Base-by-base conservation (phyloP, 2,888 invertebrate species). In the Caenorhabditis angaria region DNA sequence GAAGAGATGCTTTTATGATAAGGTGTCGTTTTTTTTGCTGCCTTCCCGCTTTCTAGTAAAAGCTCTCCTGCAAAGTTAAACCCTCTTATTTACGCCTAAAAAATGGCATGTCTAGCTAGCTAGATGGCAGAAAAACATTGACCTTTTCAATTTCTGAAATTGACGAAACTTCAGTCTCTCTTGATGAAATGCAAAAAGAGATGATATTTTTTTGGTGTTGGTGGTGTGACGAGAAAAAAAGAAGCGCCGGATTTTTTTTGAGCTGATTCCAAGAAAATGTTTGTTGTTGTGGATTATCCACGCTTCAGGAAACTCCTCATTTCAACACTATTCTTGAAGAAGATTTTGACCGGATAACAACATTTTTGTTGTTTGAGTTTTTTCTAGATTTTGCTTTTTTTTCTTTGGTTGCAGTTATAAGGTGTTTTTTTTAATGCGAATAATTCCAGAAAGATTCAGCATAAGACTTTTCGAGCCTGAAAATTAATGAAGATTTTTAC, bases 281-380 rank as follows among this genome's bases (percentile, higher is more conserved):
- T 41, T 41, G 41, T 41, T 67, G 61, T 67, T 69, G 64, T 61
- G 65, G 64, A 70, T 70, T 70, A 70, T 70, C 60, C 69, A 65
- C 69, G 69, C 69, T 70, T 64, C 64, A 61, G 29, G 61, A 70
- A 70, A 70, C 69, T 41, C 41, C 41, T 41, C 41, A 41, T 41
- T 41, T 41, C 41, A 41, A 41, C 41, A 41, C 41, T 41, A 41
- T 41, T 41, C 41, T 41, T 41, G 41, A 41, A 41, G 41, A 41
- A 41, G 41, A 41, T 41, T 41, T 41, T 41, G 41, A 41, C 41
- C 41, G 41, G 41, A 41, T 41, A 41, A 41, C 41, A 41, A 41
- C n/a, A n/a, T n/a, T n/a, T n/a, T 69, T 69, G 62, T 51, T 70
- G 69, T 70, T 55, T 61, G 61, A 41, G 61, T 64, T 64, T 64